Base-by-base conservation (phyloP, 2,888 invertebrate genomes). In the Lepidochrysops patricia region DNA sequence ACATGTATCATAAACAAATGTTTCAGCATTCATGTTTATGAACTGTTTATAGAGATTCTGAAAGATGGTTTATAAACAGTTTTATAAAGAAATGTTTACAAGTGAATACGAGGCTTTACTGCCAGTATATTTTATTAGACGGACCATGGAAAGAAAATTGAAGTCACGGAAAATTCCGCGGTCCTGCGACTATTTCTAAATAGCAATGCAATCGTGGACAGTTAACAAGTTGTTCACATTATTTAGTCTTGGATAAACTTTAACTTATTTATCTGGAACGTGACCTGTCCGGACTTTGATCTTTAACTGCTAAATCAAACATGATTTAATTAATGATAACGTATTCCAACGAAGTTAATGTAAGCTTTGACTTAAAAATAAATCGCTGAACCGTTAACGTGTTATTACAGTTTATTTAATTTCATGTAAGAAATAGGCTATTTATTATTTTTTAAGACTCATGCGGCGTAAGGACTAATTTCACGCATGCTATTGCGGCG, bases 181-280 rank as follows among this genome's bases (percentile, higher is more conserved):
- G 37, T n/a, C n/a, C n/a, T n/a, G n/a, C n/a, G n/a, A n/a, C n/a
- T n/a, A n/a, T n/a, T n/a, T n/a, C n/a, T n/a, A n/a, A n/a, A n/a
- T 7, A 7, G 6, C 15, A 15, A 15, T 7, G 2, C 43, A 43
- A 43, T 43, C 43, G 19, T 3, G 19, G 9, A 43, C 19, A 43
- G 43, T 43, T 19, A 43, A 43, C 19, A 19, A 43, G 19, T 23
- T 43, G 4, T 43, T 23, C 43, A 15, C 37, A 37, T 37, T 37
- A 37, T 15, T 13, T 13, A 37, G 15, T 37, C 43, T 27, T 52
- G 27, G 7, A 52, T 52, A 52, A 52, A 52, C 52, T 52, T 27
- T 52, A 27, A 52, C 27, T 27, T 52, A 29, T 27, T 52, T 52
- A 52, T 52, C 52, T 52, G 5, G 27, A 27, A 27, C 27, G 52